These are phyloP conservation scores for Kuschelorhynchus macadamiae DNA, from an alignment of 2,888 invertebrate genomes.

Conservation along the genomic window DNA sequence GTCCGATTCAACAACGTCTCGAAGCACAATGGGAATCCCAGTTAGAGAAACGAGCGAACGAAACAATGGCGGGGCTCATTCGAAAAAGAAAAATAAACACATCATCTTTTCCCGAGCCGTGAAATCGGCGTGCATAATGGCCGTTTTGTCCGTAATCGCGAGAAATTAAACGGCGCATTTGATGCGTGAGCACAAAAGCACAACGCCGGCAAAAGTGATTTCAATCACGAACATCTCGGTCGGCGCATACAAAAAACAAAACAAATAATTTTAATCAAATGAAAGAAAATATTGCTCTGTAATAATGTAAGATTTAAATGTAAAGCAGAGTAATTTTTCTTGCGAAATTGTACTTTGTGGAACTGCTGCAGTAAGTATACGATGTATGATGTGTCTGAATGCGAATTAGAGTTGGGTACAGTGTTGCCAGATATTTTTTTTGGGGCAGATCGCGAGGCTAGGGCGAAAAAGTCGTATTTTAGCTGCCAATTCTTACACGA, in stretches of 20 bases:
- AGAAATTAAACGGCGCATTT: conserved; percentile 36
- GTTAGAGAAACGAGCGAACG: conserved; percentile 15
- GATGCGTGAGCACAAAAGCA: conserved; percentile 34
- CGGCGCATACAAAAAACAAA: conserved; percentile 14
- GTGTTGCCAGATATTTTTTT: too few relatives aligned
- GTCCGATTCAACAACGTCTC: conserved; percentile 11
- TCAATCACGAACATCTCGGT: conserved; percentile 40
- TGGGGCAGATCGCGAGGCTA: too few relatives aligned
- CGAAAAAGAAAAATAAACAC: conserved; percentile 42
- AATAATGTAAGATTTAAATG: too few relatives aligned
- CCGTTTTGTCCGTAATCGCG: conserved; percentile 40
- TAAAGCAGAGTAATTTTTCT: too few relatives aligned
- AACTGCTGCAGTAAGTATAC: too few relatives aligned
- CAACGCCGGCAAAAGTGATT: conserved; percentile 35
- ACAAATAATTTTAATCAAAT: not conserved
- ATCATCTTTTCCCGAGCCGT: conserved; percentile 37
- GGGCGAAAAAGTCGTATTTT: too few relatives aligned
- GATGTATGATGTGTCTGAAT: too few relatives aligned
- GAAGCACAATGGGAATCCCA: conserved; percentile 5
- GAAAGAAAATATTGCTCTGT: too few relatives aligned
- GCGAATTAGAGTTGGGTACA: too few relatives aligned
- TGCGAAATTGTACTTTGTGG: too few relatives aligned
- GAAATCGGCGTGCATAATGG: conserved; percentile 44
- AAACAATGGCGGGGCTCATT: conserved; percentile 19
- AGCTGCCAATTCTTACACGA: too few relatives aligned